phyloP scores from a whole-genome alignment of 2,797 vertebrate genomes.

The Yasuhikotakia modesta region DNA sequence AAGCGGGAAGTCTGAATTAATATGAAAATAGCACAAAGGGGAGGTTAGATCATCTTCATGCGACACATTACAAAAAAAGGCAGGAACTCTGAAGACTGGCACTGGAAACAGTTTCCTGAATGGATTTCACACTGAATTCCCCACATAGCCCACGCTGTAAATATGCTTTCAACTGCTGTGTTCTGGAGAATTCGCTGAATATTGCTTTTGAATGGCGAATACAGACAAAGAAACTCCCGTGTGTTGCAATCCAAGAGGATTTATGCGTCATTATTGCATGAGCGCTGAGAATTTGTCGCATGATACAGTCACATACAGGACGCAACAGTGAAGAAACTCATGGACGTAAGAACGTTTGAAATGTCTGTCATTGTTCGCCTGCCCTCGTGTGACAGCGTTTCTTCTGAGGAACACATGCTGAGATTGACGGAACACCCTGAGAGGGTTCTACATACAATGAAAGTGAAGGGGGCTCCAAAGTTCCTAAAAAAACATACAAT shows the following conservation, averaged over 20 bases:
- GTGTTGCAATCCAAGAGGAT: background rate
- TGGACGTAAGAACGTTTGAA: background rate
- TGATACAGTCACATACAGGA: background rate
- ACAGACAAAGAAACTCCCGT: background rate
- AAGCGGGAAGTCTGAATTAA: constrained; percentile 48
- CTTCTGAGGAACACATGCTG: background rate
- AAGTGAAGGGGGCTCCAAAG: background rate
- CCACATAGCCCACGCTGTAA: constrained; percentile 7
- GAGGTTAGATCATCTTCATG: constrained; percentile 31
- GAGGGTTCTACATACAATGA: background rate
- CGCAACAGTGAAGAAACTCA: background rate
- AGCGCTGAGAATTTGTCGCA: background rate
- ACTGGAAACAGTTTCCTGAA: constrained; percentile 16
- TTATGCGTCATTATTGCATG: constrained; percentile 2
- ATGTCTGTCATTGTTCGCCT: background rate
- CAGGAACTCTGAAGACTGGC: constrained; percentile 29
- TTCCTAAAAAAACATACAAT: background rate
- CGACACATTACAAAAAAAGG: constrained; percentile 44
- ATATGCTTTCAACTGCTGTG: constrained; percentile 19
- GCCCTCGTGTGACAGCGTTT: background rate
- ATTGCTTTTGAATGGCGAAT: background rate
- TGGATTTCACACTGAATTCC: constrained; percentile 34
- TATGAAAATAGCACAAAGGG: constrained; percentile 21
- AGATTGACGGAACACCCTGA: background rate
- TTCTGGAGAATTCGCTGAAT: background rate